Percentiles rank a stretch among this genome's conserved stretches.
Evolutionary conservation across 2,797 vertebrate species (phyloP).

Genomic region (Danio choprae): DNA sequence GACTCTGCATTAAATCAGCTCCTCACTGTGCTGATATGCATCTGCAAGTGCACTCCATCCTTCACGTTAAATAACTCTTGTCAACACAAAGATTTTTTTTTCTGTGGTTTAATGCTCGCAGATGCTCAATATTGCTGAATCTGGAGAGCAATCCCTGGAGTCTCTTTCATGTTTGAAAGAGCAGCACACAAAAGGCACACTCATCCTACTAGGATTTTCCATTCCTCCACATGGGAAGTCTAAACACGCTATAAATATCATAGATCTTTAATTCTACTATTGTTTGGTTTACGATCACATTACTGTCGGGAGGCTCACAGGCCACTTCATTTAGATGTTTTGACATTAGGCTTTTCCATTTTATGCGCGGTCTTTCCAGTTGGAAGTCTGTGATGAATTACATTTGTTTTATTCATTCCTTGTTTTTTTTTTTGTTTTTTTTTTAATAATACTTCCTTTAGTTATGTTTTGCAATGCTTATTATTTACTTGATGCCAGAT

Average conservation of each 20-base stretch:
- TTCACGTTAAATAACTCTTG: conserved; percentile 35
- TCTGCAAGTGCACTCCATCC: conserved; percentile 27
- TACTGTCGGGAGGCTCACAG: conserved; percentile 38
- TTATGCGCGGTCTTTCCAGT: conserved; percentile 29
- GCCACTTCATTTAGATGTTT: conserved; percentile 24
- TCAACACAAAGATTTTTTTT: conserved; percentile 40
- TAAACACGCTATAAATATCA: conserved; percentile 40
- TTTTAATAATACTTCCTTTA: conserved; percentile 10
- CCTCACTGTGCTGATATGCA: conserved; percentile 3
- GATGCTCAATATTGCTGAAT: conserved; percentile 45
- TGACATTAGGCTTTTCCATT: conserved; percentile 46
- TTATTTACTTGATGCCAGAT: conserved; percentile 1
- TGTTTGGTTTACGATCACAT: conserved; percentile 51
- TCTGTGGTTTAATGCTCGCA: conserved; percentile 29
- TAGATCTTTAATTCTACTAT: conserved; percentile 22
- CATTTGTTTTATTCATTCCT: conserved; percentile 17
- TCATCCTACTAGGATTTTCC: conserved; percentile 35
- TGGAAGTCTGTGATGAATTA: conserved; percentile 46
- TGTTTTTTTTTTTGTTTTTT: too few relatives aligned
- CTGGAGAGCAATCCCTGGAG: conserved; percentile 16
- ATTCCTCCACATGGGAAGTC: conserved; percentile 27
- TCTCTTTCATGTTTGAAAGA: conserved; percentile 24
- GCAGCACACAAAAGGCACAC: conserved; percentile 17
- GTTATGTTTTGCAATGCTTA: conserved; percentile 16
- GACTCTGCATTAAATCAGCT: conserved; percentile 24